phyloP scores from a whole-genome alignment of 2,113 vertebrate genomes.

The Canis aureus region DNA sequence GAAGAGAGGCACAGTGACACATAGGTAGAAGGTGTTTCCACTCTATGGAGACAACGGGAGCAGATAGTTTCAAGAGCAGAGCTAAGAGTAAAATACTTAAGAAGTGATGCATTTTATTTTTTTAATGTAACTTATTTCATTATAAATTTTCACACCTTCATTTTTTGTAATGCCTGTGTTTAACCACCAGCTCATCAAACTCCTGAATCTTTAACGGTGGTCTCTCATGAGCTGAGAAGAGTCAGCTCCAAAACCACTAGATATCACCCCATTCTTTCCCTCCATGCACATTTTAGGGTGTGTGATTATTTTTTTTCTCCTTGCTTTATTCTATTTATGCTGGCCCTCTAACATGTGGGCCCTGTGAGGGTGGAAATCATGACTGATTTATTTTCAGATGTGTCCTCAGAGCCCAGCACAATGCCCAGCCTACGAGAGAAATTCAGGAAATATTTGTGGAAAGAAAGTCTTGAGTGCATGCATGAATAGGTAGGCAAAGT shows the following conservation, averaged over 20 bases:
- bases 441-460: slow-evolving; percentile 43
- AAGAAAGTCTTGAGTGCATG: neutral
- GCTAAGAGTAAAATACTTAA: neutral
- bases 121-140: slow-evolving; percentile 12
- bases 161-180: neutral
- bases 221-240: neutral
- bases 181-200: slow-evolving; percentile 1
- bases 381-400: neutral
- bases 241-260: neutral
- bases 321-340: neutral
- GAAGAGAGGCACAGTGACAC: neutral
- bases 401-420: neutral
- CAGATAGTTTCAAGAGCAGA: neutral
- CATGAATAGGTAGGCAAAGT: slow-evolving; percentile 27
- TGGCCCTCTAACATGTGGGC: neutral
- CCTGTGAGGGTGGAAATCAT: neutral
- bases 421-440: neutral
- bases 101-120: neutral
- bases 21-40: neutral
- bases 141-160: neutral
- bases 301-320: neutral
- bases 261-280: neutral
- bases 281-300: neutral
- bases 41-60: no score
- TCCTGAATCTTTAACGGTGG: neutral